Conservation (phyloP, 2,797 vertebrate species). For the Girardinus metallicus region DNA sequence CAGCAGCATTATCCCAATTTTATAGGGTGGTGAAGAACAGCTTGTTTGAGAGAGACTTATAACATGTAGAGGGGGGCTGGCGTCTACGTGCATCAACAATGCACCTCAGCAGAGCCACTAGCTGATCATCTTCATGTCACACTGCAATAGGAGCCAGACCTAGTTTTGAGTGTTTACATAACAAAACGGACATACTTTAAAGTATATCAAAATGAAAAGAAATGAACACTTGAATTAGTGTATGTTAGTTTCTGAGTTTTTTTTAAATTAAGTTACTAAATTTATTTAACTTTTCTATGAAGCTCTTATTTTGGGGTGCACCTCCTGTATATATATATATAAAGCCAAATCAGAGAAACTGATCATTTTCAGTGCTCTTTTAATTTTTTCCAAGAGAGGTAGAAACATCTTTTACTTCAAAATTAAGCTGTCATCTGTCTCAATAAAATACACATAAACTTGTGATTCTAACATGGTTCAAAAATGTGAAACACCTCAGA, state of each 20-base stretch:
- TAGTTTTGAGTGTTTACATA: not conserved
- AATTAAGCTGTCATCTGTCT: no score
- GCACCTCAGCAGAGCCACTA: not conserved
- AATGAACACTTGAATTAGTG: not conserved
- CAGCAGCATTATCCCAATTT: not conserved
- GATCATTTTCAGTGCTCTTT: no score
- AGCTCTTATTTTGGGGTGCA: not conserved
- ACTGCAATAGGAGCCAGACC: not conserved
- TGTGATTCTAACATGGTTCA: no score
- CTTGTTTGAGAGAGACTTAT: not conserved
- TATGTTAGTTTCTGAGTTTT: not conserved
- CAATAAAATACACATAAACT: no score
- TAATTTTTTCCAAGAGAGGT: no score
- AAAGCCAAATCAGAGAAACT: no score
- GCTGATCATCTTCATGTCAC: not conserved
- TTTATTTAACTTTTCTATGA: not conserved
- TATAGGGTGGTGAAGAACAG: not conserved
- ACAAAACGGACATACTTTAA: not conserved
- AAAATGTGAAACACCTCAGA: not conserved
- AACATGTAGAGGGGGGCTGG: not conserved
- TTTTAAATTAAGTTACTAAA: not conserved
- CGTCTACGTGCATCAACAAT: not conserved
- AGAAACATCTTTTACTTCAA: no score
- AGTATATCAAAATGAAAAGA: not conserved
- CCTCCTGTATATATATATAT: conserved; percentile 74